Evolutionary conservation across 2,888 invertebrate genomes (phyloP), one percentile per base, ranked within the genome.

Genomic region (Lamproptera curius): DNA sequence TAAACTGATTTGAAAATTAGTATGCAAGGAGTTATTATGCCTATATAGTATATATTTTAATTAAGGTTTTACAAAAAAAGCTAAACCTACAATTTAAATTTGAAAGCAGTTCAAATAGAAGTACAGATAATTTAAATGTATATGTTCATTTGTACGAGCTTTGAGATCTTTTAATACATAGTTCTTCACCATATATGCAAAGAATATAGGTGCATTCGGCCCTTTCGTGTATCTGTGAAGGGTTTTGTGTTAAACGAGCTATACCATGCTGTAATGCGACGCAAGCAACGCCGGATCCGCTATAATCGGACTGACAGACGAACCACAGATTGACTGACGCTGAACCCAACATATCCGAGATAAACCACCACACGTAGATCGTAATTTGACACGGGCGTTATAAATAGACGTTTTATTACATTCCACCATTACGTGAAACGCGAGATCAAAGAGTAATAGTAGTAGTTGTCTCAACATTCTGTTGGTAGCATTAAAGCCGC

Each of bases 301-400:
- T 78, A 80, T 78, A 82, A 78, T 80, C 68, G 81, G 81, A 70
- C 77, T 73, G 84, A 77, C 82, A 78, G 73, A 66, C 72, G 71
- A 66, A 69, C 57, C 72, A 74, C 66, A 65, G 67, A 70, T 70
- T 81, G 78, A 83, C 70, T 79, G 83, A 82, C 80, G 65, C 72
- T 71, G 72, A 77, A 71, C 71, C 70, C 57, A 16, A 58, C 62
- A 64, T 60, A 67, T 64, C 63, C 63, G 63, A 73, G 63, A 68
- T 73, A 70, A 68, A 72, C 72, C 68, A 65, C 67, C 67, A 60
- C 53, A 61, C 57, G 58, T 59, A 56, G 58, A 56, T 53, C 51
- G 54, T 63, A 61, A 62, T 61, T 57, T 59, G 49, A 49, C 49
- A 44, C 48, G 49, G 44, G 44, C 35, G 49, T 42, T 35, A 20